Percentiles rank a stretch among this genome's conserved stretches.
Conservation (phyloP, 2,797 vertebrate genomes). For the Gallinago stenura region DNA sequence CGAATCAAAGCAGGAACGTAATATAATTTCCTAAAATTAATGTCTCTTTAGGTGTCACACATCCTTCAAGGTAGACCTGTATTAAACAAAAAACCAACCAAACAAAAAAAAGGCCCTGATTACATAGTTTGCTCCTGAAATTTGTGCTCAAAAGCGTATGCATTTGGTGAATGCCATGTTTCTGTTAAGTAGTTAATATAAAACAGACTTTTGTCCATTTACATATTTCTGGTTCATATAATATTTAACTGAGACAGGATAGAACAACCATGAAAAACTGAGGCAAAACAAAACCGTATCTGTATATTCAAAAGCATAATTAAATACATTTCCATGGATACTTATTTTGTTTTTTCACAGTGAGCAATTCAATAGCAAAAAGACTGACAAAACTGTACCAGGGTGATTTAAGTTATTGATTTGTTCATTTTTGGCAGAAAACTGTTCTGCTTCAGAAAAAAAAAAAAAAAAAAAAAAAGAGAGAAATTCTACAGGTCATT, state of each 20-base stretch:
- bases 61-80: neutral
- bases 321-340: neutral
- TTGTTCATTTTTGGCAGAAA: neutral
- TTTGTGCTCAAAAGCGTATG: neutral
- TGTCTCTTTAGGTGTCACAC: neutral
- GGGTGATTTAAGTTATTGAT: neutral
- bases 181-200: neutral
- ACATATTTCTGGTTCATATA: neutral
- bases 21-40: neutral
- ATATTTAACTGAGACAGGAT: neutral
- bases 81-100: neutral
- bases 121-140: neutral
- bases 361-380: neutral
- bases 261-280: neutral
- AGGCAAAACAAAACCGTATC: conserved; percentile 4
- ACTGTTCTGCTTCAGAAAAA: neutral
- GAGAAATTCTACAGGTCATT: neutral
- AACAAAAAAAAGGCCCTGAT: fast-evolving
- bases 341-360: neutral
- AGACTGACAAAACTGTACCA: neutral
- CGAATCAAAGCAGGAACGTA: neutral
- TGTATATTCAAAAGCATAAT: neutral
- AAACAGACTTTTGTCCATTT: neutral
- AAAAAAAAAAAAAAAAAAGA: neutral
- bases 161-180: neutral